Percentiles rank a stretch among this genome's conserved stretches.
Evolutionary conservation across 2,888 invertebrate genomes (phyloP).

Genomic region (Allolobophora icterica): DNA sequence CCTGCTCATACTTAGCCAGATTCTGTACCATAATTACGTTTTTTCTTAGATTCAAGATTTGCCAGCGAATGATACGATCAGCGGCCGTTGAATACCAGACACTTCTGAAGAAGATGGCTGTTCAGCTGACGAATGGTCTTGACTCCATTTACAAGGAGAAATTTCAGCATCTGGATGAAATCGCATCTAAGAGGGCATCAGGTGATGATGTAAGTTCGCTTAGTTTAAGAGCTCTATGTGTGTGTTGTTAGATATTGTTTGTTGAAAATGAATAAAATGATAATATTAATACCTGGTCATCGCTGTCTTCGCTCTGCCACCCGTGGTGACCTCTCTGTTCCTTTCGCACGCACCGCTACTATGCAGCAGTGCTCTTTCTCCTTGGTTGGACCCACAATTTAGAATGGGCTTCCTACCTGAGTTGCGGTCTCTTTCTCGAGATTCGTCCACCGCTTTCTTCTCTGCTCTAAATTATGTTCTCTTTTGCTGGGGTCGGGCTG

Average conservation of each 20-base stretch:
- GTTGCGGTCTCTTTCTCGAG: too few relatives aligned
- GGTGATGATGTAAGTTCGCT: background rate
- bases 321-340: too few relatives aligned
- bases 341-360: too few relatives aligned
- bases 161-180: background rate
- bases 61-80: background rate
- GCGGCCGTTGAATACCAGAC: background rate
- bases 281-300: too few relatives aligned
- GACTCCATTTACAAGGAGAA: constrained; percentile 13
- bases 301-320: too few relatives aligned
- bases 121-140: background rate
- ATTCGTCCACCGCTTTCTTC: too few relatives aligned
- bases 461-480: too few relatives aligned
- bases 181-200: background rate
- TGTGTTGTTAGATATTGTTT: background rate
- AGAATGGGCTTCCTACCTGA: too few relatives aligned
- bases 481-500: too few relatives aligned
- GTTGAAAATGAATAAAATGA: too few relatives aligned
- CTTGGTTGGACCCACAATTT: too few relatives aligned
- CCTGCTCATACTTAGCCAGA: background rate
- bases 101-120: background rate
- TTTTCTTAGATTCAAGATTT: background rate
- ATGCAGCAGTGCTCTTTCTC: too few relatives aligned
- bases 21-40: background rate
- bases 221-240: background rate